phyloP scores from a whole-genome alignment of 1,140 invertebrate genomes.

The Listronotus oregonensis region DNA sequence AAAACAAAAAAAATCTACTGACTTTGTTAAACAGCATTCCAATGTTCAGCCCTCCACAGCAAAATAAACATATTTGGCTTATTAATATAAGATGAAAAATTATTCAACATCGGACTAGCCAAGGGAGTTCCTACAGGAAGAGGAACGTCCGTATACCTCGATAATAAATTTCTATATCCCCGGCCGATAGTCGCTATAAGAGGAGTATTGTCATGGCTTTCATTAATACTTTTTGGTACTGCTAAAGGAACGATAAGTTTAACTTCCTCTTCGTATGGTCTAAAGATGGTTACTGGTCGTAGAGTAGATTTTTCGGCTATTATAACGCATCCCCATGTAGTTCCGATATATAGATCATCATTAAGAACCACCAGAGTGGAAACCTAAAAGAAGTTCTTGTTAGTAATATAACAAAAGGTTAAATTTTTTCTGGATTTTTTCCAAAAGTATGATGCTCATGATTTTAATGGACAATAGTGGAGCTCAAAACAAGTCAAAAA shows the following conservation, averaged over 20 bases:
- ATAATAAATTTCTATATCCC: constrained; percentile 80
- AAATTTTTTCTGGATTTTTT: too few relatives aligned
- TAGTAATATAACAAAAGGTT: too few relatives aligned
- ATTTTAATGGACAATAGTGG: too few relatives aligned
- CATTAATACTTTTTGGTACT: constrained; percentile 44
- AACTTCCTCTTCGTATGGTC: constrained; percentile 86
- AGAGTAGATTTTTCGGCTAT: constrained; percentile 81
- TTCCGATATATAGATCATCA: constrained; percentile 82
- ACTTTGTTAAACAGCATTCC: constrained; percentile 57
- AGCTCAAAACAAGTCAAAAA: too few relatives aligned
- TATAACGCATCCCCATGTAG: constrained; percentile 89
- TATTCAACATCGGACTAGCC: constrained; percentile 48
- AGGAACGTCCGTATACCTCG: constrained; percentile 68
- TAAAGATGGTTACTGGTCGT: constrained; percentile 85
- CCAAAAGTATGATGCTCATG: too few relatives aligned
- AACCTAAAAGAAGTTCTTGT: constrained; percentile 65
- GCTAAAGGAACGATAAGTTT: constrained; percentile 57
- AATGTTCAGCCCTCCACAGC: constrained; percentile 74
- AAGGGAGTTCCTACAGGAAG: constrained; percentile 46
- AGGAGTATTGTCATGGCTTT: constrained; percentile 57
- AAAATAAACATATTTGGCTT: constrained; percentile 70
- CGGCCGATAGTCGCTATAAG: constrained; percentile 79
- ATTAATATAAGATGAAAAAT: constrained; percentile 30
- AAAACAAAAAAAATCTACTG: not conserved
- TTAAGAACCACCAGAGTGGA: constrained; percentile 75